Conservation (phyloP, 2,888 invertebrate species). For the Lasioglossum villosulum region DNA sequence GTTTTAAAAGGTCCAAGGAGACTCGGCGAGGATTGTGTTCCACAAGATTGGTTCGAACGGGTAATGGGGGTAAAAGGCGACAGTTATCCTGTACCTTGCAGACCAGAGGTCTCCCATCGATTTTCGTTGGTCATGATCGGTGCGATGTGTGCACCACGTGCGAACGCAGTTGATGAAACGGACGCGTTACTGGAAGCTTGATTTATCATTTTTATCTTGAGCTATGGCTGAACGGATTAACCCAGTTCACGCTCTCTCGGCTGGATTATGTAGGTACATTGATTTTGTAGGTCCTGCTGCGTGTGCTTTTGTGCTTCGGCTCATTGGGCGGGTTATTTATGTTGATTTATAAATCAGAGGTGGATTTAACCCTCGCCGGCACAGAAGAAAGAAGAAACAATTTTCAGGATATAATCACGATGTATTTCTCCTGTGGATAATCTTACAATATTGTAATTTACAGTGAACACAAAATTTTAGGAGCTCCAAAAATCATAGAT, state of each 20-base stretch:
- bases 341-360: background rate
- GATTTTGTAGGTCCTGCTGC: background rate
- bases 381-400: background rate
- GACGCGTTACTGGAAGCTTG: background rate
- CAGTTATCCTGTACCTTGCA: background rate
- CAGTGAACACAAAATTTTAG: too few relatives aligned
- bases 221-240: slow-evolving; percentile 2
- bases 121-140: background rate
- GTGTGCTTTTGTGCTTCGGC: background rate
- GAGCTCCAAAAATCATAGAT: background rate
- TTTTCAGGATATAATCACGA: background rate
- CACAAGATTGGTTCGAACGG: background rate
- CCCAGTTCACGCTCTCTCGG: background rate
- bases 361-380: background rate
- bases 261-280: slow-evolving; percentile 7
- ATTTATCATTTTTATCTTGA: slow-evolving; percentile 20
- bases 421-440: too few relatives aligned
- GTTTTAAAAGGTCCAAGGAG: background rate
- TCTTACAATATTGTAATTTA: too few relatives aligned
- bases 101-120: background rate
- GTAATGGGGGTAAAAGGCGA: slow-evolving; percentile 5
- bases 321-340: background rate
- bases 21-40: background rate
- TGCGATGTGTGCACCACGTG: background rate
- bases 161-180: slow-evolving; percentile 7